phyloP scores from a whole-genome alignment of 2,888 invertebrate genomes.

The Luperina testacea region DNA sequence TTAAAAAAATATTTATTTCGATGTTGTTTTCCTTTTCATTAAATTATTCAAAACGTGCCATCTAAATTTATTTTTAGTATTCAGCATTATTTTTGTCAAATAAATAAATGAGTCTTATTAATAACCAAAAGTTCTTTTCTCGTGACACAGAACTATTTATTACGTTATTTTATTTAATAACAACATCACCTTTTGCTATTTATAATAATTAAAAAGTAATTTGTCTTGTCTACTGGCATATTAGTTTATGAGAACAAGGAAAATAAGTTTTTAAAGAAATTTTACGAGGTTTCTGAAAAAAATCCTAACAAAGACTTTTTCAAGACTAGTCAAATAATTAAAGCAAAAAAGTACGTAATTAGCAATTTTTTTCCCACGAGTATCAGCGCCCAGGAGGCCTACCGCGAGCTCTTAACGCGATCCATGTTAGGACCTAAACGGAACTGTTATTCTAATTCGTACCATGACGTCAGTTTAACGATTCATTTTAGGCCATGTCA shows the following conservation, averaged over 20 bases:
- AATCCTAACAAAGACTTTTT: not conserved
- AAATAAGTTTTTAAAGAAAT: not conserved
- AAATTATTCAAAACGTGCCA: constrained; percentile 10
- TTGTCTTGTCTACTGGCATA: not conserved
- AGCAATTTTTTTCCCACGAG: not conserved
- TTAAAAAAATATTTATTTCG: not conserved
- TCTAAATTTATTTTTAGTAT: constrained; percentile 4
- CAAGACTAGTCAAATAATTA: not conserved
- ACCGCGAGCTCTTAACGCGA: no score
- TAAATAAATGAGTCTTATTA: constrained; percentile 11
- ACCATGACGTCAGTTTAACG: no score
- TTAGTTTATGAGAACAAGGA: not conserved
- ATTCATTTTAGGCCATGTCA: no score
- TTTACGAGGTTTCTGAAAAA: not conserved
- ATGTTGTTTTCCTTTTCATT: not conserved
- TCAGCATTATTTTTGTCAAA: not conserved
- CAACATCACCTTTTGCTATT: not conserved
- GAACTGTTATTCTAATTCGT: no score
- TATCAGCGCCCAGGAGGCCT: not conserved
- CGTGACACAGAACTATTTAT: not conserved
- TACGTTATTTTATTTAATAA: not conserved
- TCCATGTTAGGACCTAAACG: no score
- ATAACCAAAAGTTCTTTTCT: constrained; percentile 7
- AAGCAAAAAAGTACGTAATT: not conserved
- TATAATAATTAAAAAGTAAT: not conserved